Percentiles rank a stretch among this genome's conserved stretches.
Evolutionary conservation across 2,113 vertebrate species (phyloP).

Genomic region (Pluvianellus socialis): DNA sequence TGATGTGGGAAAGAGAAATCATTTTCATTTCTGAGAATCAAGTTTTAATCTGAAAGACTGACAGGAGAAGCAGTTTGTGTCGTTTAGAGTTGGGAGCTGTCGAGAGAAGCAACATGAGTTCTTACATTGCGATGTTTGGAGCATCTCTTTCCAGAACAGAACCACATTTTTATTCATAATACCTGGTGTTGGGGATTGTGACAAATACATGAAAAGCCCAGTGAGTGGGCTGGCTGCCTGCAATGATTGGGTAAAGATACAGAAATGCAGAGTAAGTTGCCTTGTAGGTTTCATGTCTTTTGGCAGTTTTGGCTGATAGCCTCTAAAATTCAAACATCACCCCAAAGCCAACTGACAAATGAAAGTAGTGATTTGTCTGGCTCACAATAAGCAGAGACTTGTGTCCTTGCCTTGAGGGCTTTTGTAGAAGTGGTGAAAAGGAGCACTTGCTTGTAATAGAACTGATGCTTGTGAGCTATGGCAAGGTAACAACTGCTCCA

Average conservation of each 20-base stretch:
- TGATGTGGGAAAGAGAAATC: neutral
- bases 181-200: neutral
- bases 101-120: accelerated
- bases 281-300: neutral
- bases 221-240: neutral
- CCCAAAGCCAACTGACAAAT: neutral
- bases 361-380: neutral
- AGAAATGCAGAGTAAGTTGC: neutral
- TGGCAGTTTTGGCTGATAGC: neutral
- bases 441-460: neutral
- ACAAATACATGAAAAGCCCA: neutral
- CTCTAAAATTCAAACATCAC: neutral
- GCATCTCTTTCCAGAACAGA: neutral
- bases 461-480: neutral
- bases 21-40: neutral
- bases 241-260: accelerated
- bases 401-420: neutral
- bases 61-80: neutral
- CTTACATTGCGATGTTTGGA: neutral
- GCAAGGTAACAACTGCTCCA: neutral
- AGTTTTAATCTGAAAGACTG: neutral
- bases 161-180: neutral
- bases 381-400: neutral
- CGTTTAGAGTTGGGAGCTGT: neutral
- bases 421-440: neutral